A percentile compares a stretch with the other conserved stretches of the same genome.
These are phyloP conservation scores for Melanotaenia boesemani DNA, from an alignment of 2,797 vertebrate species.

Conservation along the genomic window DNA sequence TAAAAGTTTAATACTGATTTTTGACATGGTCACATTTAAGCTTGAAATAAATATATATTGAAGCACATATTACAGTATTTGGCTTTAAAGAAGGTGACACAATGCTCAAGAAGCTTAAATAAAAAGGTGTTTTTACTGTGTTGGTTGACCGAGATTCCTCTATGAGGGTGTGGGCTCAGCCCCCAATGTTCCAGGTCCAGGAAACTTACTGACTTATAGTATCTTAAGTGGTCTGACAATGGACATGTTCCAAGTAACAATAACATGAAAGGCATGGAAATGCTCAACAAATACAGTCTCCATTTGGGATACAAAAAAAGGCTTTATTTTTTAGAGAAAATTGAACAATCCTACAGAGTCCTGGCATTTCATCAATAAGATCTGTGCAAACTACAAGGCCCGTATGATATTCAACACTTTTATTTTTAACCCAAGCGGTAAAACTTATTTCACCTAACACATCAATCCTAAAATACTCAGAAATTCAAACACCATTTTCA, in stretches of 20 bases:
- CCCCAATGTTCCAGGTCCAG: too few relatives aligned
- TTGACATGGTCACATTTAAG: too few relatives aligned
- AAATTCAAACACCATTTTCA: constrained; percentile 37
- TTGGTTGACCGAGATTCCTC: too few relatives aligned
- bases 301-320: constrained; percentile 4
- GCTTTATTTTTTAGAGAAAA: not conserved
- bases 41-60: too few relatives aligned
- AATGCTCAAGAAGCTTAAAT: too few relatives aligned
- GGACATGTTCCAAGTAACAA: constrained; percentile 3
- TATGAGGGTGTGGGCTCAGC: too few relatives aligned
- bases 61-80: too few relatives aligned
- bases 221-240: not conserved
- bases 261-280: constrained; percentile 29
- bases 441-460: constrained; percentile 23
- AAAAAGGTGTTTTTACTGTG: too few relatives aligned
- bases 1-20: too few relatives aligned
- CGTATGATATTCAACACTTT: constrained; percentile 20
- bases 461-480: constrained; percentile 30
- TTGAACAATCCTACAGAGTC: constrained; percentile 27
- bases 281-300: constrained; percentile 24
- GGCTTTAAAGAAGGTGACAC: too few relatives aligned
- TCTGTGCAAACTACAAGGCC: constrained; percentile 45
- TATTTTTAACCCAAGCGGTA: constrained; percentile 32
- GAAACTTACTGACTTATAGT: too few relatives aligned
- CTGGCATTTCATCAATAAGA: constrained; percentile 26